Base-by-base conservation (phyloP, 1,140 invertebrate species). In the Marisa cornuarietis region DNA sequence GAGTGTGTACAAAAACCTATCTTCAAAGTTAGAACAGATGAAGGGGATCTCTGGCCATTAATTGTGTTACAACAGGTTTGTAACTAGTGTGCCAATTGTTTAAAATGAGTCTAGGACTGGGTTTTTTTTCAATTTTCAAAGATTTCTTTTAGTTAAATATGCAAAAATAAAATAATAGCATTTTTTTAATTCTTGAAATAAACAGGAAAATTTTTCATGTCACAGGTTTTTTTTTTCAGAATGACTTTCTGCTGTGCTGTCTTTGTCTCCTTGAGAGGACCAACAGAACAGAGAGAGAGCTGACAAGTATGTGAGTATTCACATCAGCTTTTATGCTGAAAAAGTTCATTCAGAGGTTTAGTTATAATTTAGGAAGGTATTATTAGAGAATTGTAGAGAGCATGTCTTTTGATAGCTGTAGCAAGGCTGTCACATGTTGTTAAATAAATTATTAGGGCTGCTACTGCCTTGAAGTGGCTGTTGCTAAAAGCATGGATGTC, bases 11-110 rank as follows among this genome's bases (percentile, higher is more conserved):
- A 87, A 71, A 85, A 84, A 77, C 86, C 86, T 71, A 81, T 87
- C 66, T 83, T 83, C 81, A 82, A 83, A 77, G 68, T 87, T 31
- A 74, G 14, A 22, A 85, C 84, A 26, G 77, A 76, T 9, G 51
- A 79, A 66, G 86, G 86, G 52, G 79, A 82, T 18, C 71, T 87
- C 6, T 87, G 83, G 84, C 86, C 86, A 66, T 49, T 87, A 22
- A 79, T 87, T 74, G 79, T 85, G 51, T 58, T 85, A n/a, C 81
- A 87, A 82, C 82, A 84, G 83, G 86, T 87, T 62, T 63, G 22
- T 72, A 51, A 42, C 22, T 26, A 51, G 49, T 26, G 7, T 10
- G 6, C 6, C 31, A 42, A 4, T 42, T 42, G 31, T 42, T 42
- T 42, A 42, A 42, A 42, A 42, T 42, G 31, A 42, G 31, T 42